Evolutionary conservation across 2,888 invertebrate species (phyloP), one percentile per base, ranked within the genome.

Genomic region (Pseudanteris insignis): DNA sequence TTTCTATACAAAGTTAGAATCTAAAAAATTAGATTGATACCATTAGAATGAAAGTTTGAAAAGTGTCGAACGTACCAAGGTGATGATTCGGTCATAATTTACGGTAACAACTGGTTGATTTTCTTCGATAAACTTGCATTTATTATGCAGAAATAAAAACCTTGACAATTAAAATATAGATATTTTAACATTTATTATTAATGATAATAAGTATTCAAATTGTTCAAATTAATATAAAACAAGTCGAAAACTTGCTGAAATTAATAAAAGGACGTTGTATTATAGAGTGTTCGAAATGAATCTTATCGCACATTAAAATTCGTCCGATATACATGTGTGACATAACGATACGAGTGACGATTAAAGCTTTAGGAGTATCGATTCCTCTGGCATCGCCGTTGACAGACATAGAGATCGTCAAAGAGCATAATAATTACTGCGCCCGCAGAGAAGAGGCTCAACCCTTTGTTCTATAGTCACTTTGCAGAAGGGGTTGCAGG

Each of bases 391-490:
- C 70, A 67, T 69, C 66, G 68, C 59, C 73, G 70, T 72, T 76
- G 75, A 76, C 75, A 76, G 77, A 75, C 74, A 74, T 71, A 71
- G 72, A 72, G 73, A 76, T 76, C 75, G 77, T 77, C 77, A 77
- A 77, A 77, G 77, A 77, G 77, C 77, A 77, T 77, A 77, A 78
- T 78, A 77, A 78, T 78, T 77, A 77, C 78, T 75, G 73, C 70
- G 73, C 75, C 73, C 77, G 70, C 72, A 74, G 77, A 77, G 75
- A 74, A 76, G 77, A 77, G 77, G 72, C 74, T 77, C 75, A 75
- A 76, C 75, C 76, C 77, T 78, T 78, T 78, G 77, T 77, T 77
- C 77, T 70, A 73, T 73, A 77, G 77, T 78, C 78, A 78, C 77
- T 78, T 78, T 78, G 75, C 74, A 64, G 70, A 68, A 70, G 71